Evolutionary conservation across 2,888 invertebrate species (phyloP), one percentile per base, ranked within the genome.

Genomic region (Crossocerus cetratus): DNA sequence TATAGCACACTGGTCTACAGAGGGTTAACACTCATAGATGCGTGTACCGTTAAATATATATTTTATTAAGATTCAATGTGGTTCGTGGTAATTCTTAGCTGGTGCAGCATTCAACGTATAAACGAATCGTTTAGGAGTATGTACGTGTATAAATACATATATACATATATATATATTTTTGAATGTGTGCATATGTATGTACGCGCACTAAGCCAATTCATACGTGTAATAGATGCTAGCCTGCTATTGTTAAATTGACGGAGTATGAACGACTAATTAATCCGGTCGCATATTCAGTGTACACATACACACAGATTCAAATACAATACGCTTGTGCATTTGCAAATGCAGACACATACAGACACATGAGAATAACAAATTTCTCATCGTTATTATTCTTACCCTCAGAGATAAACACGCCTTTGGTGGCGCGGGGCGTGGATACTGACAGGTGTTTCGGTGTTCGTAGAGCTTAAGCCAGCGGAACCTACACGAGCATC

Each of bases 61-160:
- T 84, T 84, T 84, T 85, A 83, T 77, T 83, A 83, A 84, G 68
- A 78, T 84, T 73, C 80, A 74, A 81, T 77, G 80, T 82, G 78
- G 66, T 75, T 79, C 63, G 72, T 75, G 76, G 77, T 69, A 71
- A 72, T 63, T 65, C 43, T 69, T 75, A 78, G 76, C 64, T 60
- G 64, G 62, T 53, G 68, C 68, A 67, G 44, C 62, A 69, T 65
- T 69, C 69, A 53, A 64, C 56, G 67, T 65, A 59, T 71, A 63
- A 55, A 59, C 60, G 65, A 21, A 62, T 72, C 53, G 54, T 74
- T 66, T 67, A 63, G 61, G 57, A 69, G 62, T 72, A 69, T 81
- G 55, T 76, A 67, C 71, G 69, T 54, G 54, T 74, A 60, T 49
- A 54, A 61, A 54, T 76, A 76, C 68, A 65, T 71, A 70, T 60